phyloP scores from a whole-genome alignment of 2,797 vertebrate genomes.

The Gadopsis bispinosus region DNA sequence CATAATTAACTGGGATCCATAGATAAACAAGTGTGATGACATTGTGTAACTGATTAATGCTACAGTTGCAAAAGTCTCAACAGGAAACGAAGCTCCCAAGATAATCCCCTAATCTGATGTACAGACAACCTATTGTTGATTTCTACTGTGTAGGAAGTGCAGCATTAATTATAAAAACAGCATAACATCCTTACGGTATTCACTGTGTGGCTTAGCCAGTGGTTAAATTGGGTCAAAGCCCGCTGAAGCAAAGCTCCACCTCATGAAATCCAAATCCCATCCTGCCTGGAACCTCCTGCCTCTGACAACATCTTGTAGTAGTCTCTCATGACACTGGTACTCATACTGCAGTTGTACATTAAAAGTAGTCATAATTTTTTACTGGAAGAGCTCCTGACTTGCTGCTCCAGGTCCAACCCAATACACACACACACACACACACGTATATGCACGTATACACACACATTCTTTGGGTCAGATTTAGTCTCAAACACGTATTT shows the following conservation, averaged over 20 bases:
- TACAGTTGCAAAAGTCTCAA: not conserved
- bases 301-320: not conserved
- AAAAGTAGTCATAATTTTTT: not conserved
- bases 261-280: conserved; percentile 10
- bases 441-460: not conserved
- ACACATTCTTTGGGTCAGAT: no score
- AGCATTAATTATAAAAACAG: not conserved
- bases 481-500: no score
- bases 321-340: not conserved
- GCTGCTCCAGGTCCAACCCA: not conserved
- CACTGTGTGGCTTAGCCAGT: conserved; percentile 22
- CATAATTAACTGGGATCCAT: conserved; percentile 57
- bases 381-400: conserved; percentile 2
- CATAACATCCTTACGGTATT: not conserved
- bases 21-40: conserved; percentile 51
- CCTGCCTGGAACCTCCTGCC: conserved; percentile 5
- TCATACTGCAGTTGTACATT: conserved; percentile 17
- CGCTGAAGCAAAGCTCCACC: conserved; percentile 9
- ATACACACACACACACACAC: conserved; percentile 8
- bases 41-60: conserved; percentile 31
- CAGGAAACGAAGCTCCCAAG: not conserved
- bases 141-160: not conserved
- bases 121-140: not conserved
- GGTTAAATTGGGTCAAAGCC: conserved; percentile 11
- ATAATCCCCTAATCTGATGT: not conserved